Evolutionary conservation across 1,140 invertebrate genomes (phyloP).

Genomic region (Drosophila pruinosa): DNA sequence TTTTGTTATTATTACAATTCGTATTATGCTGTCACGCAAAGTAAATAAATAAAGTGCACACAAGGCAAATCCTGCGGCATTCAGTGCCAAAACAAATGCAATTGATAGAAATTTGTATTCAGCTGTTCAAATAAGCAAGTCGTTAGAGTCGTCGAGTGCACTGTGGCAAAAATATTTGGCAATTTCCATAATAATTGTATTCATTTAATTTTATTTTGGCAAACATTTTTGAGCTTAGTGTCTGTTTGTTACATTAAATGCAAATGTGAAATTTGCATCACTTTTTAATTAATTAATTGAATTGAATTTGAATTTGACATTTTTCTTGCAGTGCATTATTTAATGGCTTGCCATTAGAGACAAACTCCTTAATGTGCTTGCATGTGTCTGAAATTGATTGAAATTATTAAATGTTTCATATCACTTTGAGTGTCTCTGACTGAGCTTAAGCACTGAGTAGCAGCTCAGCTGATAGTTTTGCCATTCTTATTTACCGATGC

Average conservation of each 20-base stretch:
- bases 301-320: neutral
- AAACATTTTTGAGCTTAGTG: neutral
- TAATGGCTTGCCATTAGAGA: neutral
- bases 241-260: neutral
- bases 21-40: constrained; percentile 10
- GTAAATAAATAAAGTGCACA: constrained; percentile 28
- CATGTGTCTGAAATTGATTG: constrained; percentile 22
- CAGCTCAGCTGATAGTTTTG: neutral
- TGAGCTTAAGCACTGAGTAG: neutral
- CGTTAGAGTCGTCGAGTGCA: neutral
- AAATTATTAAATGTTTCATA: constrained; percentile 55
- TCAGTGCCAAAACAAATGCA: constrained; percentile 17
- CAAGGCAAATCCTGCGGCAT: constrained; percentile 2
- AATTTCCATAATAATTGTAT: too few relatives aligned
- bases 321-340: constrained; percentile 3
- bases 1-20: constrained; percentile 10
- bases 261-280: too few relatives aligned
- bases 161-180: neutral
- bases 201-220: too few relatives aligned
- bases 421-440: neutral
- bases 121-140: neutral
- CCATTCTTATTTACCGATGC: constrained; percentile 5
- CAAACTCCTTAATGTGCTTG: neutral
- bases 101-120: constrained; percentile 24
- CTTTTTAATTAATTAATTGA: neutral